Evolutionary conservation across 2,797 vertebrate genomes (phyloP).

Genomic region (Simalia tracyae): DNA sequence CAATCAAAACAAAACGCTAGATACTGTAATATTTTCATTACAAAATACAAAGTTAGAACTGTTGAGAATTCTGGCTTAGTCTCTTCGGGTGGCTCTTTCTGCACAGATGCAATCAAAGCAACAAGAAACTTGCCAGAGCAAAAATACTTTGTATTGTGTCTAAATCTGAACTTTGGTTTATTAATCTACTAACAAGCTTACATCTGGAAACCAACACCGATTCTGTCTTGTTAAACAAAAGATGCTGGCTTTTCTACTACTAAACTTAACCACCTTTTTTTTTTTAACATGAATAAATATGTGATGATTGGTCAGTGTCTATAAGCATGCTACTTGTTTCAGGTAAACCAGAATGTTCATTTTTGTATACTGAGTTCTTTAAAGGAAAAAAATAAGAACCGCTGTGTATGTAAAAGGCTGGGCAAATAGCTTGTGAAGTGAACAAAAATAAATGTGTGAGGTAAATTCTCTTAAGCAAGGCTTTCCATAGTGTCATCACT

Average conservation of each 20-base stretch:
- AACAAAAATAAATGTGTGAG: not conserved
- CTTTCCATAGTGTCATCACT: not conserved
- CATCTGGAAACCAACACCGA: not conserved
- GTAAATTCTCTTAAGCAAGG: not conserved
- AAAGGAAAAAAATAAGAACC: not conserved
- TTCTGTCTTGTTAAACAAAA: not conserved
- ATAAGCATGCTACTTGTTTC: not conserved
- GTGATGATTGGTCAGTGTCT: not conserved
- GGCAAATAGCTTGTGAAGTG: not conserved
- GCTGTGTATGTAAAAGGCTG: not conserved
- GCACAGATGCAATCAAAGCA: not conserved
- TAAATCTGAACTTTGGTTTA: not conserved
- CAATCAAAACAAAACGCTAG: not conserved
- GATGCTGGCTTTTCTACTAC: not conserved
- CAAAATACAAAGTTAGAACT: no score
- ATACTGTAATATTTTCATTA: no score
- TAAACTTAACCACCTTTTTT: not conserved
- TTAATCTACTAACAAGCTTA: not conserved
- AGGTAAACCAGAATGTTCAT: not conserved
- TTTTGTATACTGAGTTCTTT: not conserved
- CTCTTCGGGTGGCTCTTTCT: not conserved
- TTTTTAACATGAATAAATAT: not conserved
- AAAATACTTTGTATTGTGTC: not conserved
- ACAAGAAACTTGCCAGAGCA: not conserved
- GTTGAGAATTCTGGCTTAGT: no score